phyloP scores from a whole-genome alignment of 1,140 invertebrate genomes.

The Aleiodes sp. region DNA sequence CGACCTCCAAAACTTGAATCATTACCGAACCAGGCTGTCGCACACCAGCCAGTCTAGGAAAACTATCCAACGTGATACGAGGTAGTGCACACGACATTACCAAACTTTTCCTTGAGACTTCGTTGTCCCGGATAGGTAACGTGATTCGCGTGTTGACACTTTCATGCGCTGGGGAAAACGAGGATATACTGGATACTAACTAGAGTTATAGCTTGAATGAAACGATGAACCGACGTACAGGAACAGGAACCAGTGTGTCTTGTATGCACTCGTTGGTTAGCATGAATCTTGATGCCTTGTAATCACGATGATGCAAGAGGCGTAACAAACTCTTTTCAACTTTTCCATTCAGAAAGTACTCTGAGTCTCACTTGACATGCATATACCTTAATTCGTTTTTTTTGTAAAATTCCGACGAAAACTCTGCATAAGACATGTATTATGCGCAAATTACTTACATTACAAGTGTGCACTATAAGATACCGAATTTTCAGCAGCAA shows the following conservation, averaged over 20 bases:
- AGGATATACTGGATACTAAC: neutral
- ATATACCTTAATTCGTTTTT: neutral
- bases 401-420: neutral
- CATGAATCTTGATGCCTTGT: neutral
- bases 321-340: neutral
- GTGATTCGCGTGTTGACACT: constrained; percentile 46
- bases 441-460: neutral
- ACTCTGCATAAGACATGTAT: neutral
- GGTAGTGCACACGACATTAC: constrained; percentile 28
- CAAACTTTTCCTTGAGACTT: constrained; percentile 38
- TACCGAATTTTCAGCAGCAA: too few relatives aligned
- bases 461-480: too few relatives aligned
- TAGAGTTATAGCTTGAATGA: neutral
- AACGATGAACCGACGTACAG: neutral
- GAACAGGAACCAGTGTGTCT: neutral
- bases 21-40: constrained; percentile 34
- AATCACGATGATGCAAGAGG: constrained; percentile 4
- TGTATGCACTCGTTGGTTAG: neutral
- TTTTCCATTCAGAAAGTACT: neutral
- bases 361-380: neutral
- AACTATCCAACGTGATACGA: neutral
- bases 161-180: neutral
- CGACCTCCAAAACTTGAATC: constrained; percentile 44
- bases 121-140: constrained; percentile 40
- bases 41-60: neutral